Conservation (phyloP, 2,113 vertebrate species). For the sheep (Ovis aries) region DNA sequence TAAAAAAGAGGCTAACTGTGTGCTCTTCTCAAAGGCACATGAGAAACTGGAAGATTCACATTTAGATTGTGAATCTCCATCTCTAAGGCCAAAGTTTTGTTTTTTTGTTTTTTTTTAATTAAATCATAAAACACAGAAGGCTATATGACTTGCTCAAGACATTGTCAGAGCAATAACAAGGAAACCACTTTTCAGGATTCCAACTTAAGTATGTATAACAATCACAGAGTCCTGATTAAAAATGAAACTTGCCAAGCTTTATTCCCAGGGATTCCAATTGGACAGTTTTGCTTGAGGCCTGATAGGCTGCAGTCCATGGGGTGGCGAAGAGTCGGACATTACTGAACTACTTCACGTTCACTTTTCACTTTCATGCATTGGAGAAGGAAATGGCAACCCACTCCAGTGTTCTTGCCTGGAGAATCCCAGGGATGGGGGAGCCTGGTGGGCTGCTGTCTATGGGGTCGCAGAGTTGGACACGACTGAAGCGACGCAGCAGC, state of each 20-base stretch:
- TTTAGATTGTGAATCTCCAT: background rate
- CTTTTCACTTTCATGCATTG: too few species aligned
- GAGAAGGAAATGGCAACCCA: too few species aligned
- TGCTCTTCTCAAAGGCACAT: background rate
- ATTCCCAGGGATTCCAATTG: background rate
- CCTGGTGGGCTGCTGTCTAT: too few species aligned
- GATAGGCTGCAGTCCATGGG: too few species aligned
- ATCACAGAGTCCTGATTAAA: background rate
- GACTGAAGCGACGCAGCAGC: too few species aligned
- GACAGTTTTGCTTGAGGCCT: background rate
- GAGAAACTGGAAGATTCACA: background rate
- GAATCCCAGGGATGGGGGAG: too few species aligned
- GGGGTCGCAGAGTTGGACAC: accelerated
- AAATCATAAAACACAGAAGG: background rate
- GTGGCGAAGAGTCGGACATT: too few species aligned
- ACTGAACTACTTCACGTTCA: too few species aligned
- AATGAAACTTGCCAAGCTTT: background rate
- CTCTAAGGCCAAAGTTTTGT: background rate
- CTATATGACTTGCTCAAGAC: background rate
- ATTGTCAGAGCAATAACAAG: background rate
- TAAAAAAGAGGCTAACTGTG: background rate
- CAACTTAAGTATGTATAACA: background rate
- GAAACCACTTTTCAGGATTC: background rate
- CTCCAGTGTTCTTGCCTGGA: too few species aligned
- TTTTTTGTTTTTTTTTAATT: background rate